phyloP scores from a whole-genome alignment of 2,113 vertebrate genomes.

The Rhabdomys dilectus region DNA sequence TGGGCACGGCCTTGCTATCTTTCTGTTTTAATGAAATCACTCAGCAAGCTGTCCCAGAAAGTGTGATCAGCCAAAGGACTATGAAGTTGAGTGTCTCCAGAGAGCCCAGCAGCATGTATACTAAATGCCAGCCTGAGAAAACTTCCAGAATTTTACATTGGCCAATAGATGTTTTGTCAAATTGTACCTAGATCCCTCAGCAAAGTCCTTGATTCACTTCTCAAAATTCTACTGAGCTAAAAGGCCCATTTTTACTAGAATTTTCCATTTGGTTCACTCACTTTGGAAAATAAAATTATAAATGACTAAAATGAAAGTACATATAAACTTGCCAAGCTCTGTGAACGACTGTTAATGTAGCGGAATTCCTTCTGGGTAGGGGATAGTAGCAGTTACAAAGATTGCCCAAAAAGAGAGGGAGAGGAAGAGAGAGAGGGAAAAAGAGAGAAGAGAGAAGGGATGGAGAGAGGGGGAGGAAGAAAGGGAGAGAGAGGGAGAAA shows the following conservation, averaged over 20 bases:
- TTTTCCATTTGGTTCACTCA: conserved; percentile 49
- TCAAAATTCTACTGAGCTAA: conserved; percentile 14
- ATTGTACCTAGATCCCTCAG: background rate
- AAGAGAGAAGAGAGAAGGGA: background rate
- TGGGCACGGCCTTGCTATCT: background rate
- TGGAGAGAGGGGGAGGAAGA: fast-evolving
- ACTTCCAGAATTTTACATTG: background rate
- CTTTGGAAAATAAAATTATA: conserved; percentile 59
- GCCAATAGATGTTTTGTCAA: background rate
- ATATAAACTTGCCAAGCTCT: conserved; percentile 54
- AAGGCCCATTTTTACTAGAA: background rate
- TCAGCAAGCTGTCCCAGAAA: background rate
- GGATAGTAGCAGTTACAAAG: conserved; percentile 40
- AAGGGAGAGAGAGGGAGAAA: too few relatives aligned
- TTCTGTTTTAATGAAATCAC: background rate
- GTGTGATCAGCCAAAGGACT: background rate
- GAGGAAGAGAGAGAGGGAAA: background rate
- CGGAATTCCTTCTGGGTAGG: conserved; percentile 21
- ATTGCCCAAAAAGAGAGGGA: background rate
- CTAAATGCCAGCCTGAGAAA: background rate
- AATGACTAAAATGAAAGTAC: conserved; percentile 55
- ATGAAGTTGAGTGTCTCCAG: background rate
- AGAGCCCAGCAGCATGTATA: background rate
- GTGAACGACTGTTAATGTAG: conserved; percentile 47
- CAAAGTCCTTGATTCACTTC: background rate